Conservation (phyloP, 2,113 vertebrate species). For the Candoia aspera region DNA sequence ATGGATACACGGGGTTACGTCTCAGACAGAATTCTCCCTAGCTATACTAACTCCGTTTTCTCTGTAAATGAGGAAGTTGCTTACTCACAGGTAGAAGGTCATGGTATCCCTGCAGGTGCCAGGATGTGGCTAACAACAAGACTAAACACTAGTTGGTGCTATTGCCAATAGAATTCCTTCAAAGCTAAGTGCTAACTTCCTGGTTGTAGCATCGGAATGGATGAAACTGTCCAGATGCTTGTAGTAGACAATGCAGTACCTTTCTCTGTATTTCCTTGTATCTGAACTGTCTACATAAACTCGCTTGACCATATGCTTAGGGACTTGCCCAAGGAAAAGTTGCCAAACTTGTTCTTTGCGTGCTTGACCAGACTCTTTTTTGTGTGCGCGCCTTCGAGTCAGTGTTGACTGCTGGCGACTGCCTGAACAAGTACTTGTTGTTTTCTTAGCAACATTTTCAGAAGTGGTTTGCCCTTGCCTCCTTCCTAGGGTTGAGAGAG, state of each 20-base stretch:
- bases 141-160: not conserved
- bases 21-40: not conserved
- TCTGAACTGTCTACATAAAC: not conserved
- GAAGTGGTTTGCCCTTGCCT: not conserved
- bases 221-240: not conserved
- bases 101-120: not conserved
- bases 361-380: not conserved
- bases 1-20: not conserved
- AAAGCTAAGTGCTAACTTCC: not conserved
- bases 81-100: not conserved
- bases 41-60: not conserved
- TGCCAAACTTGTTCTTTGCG: not conserved
- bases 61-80: not conserved
- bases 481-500: not conserved
- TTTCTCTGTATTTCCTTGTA: not conserved
- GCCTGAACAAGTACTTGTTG: not conserved
- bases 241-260: not conserved
- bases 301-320: not conserved
- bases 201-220: not conserved
- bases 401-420: not conserved
- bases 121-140: not conserved
- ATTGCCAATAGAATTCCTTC: not conserved
- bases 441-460: not conserved
- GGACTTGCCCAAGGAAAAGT: not conserved
- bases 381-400: not conserved